phyloP scores from a whole-genome alignment of 53 echinoderm and acorn worm genomes.

The Zoroaster sp. region DNA sequence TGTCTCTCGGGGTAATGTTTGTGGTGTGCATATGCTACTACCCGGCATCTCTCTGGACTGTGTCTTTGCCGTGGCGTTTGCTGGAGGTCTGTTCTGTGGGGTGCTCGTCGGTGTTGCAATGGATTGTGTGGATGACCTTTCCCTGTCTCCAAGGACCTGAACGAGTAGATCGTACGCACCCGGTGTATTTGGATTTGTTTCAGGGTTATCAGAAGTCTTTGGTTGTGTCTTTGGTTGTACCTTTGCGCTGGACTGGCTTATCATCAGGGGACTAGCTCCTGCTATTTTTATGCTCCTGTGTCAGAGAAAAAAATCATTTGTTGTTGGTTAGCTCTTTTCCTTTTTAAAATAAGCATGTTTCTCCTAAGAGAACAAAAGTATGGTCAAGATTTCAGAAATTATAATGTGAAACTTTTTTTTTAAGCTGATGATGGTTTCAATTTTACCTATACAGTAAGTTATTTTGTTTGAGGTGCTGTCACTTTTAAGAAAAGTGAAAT shows the following conservation, averaged over 20 bases:
- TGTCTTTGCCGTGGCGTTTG: neutral
- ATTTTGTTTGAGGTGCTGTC: too few relatives aligned
- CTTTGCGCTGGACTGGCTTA: neutral
- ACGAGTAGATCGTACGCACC: neutral
- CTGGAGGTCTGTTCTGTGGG: neutral
- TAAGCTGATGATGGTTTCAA: too few relatives aligned
- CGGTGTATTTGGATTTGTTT: neutral
- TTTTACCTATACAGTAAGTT: too few relatives aligned
- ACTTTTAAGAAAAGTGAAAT: too few relatives aligned
- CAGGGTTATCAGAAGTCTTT: neutral
- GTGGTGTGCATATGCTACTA: neutral
- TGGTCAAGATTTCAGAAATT: neutral
- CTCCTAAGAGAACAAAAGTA: neutral
- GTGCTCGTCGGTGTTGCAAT: neutral
- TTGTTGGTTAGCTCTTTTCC: too few relatives aligned
- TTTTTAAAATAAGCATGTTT: too few relatives aligned
- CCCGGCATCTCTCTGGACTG: neutral
- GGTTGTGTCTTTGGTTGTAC: neutral
- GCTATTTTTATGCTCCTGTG: slow-evolving; percentile 9
- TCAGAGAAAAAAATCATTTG: neutral
- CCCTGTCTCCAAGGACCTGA: neutral
- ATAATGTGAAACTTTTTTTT: neutral
- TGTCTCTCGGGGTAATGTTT: neutral
- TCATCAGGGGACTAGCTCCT: neutral
- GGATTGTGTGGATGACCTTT: neutral